Evolutionary conservation across 30 jellyfish, hydroid and myxozoan genomes (phyloP).

Genomic region (Pelagia noctiluca): DNA sequence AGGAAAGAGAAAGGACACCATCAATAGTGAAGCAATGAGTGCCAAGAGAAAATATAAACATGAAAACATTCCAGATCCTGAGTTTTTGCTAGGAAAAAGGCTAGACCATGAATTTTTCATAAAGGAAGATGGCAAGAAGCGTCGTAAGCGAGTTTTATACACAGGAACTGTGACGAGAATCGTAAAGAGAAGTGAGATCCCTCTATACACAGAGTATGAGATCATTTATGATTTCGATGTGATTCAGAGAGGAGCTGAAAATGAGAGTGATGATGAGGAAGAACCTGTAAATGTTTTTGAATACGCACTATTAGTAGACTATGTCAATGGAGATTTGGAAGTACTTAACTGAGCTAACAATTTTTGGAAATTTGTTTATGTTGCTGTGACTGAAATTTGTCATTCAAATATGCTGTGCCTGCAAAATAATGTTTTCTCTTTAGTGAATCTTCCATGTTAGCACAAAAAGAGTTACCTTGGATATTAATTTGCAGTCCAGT

Average conservation of each 20-base stretch:
- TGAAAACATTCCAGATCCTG: conserved; percentile 31
- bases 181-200: too few relatives aligned
- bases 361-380: too few relatives aligned
- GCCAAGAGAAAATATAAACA: conserved; percentile 2
- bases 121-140: conserved; percentile 22
- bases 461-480: too few relatives aligned
- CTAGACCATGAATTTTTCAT: conserved; percentile 11
- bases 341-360: not conserved
- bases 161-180: conserved; percentile 22
- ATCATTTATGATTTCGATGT: too few relatives aligned
- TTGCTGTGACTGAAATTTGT: too few relatives aligned
- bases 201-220: too few relatives aligned
- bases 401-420: too few relatives aligned
- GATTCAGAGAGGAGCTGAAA: not conserved
- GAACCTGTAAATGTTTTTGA: not conserved
- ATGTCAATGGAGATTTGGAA: conserved; percentile 18
- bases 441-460: too few relatives aligned
- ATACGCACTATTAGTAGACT: conserved; percentile 19
- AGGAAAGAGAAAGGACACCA: conserved; percentile 8
- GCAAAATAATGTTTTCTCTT: too few relatives aligned
- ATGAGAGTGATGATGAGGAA: conserved; percentile 17
- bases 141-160: conserved; percentile 3
- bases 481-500: too few relatives aligned
- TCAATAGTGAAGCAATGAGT: not conserved
- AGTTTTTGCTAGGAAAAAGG: conserved; percentile 20